Percentiles rank a stretch among this genome's conserved stretches.
Conservation (phyloP, 53 echinoderm and acorn worm species). For the Apostichopus leukothele region DNA sequence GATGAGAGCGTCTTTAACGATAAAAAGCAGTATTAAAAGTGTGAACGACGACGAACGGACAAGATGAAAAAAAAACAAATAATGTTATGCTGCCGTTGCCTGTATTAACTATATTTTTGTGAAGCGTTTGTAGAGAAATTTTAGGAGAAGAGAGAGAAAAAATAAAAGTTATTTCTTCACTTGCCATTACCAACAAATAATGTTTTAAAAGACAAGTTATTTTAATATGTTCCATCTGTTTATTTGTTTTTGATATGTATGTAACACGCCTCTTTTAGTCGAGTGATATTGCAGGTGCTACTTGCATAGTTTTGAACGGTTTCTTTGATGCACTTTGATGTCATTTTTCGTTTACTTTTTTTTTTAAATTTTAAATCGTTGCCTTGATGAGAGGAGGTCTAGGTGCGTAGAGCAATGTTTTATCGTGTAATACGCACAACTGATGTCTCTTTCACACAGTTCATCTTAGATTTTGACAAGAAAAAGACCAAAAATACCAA, state of each 20-base stretch:
- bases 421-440: neutral
- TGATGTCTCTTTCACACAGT: neutral
- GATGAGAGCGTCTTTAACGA: too few relatives aligned
- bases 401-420: neutral
- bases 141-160: neutral
- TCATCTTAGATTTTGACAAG: too few relatives aligned
- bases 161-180: conserved; percentile 7
- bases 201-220: neutral
- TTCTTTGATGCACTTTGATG: neutral
- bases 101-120: neutral
- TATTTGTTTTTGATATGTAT: neutral
- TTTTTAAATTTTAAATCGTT: neutral
- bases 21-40: neutral
- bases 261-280: too few relatives aligned
- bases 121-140: conserved; percentile 11
- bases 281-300: neutral
- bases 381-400: neutral
- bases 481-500: too few relatives aligned
- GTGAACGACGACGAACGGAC: neutral
- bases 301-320: neutral
- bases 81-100: neutral
- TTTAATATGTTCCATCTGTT: conserved; percentile 1
- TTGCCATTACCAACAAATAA: conserved; percentile 1
- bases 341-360: neutral
- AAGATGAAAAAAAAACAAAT: neutral